Conservation (phyloP, 2,113 vertebrate genomes). For the Archilochus colubris region DNA sequence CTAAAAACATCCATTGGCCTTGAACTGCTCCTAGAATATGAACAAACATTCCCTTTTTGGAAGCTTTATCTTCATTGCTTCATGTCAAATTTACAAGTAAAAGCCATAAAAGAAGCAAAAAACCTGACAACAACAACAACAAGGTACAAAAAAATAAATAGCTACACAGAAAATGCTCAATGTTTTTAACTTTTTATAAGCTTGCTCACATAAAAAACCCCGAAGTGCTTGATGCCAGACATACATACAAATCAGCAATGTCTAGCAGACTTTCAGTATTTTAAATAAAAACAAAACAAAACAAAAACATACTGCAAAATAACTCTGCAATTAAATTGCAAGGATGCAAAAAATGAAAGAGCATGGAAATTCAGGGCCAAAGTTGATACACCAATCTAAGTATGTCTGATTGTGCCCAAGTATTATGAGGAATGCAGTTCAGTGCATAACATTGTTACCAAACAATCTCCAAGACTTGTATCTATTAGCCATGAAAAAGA, state of each 20-base stretch:
- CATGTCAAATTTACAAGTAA: not conserved
- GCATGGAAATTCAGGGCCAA: not conserved
- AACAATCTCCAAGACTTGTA: not conserved
- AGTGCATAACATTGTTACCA: not conserved
- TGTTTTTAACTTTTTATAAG: not conserved
- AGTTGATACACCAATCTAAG: not conserved
- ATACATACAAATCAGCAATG: not conserved
- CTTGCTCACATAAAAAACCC: not conserved
- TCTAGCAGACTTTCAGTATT: not conserved
- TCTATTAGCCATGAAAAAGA: constrained; percentile 1
- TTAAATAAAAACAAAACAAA: constrained; percentile 28
- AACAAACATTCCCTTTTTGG: not conserved
- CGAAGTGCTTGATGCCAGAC: not conserved
- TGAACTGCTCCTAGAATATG: not conserved
- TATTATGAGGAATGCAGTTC: not conserved
- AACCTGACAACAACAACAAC: not conserved
- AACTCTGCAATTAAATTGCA: not conserved
- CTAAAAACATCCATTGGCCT: not conserved
- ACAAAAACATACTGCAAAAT: not conserved
- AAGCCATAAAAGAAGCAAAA: not conserved
- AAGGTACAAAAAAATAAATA: not conserved
- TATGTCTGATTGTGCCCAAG: not conserved
- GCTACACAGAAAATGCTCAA: not conserved
- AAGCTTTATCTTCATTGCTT: not conserved
- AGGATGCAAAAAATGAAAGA: not conserved